Conservation (phyloP, 2,113 vertebrate genomes). For the Ochotona curzoniae region DNA sequence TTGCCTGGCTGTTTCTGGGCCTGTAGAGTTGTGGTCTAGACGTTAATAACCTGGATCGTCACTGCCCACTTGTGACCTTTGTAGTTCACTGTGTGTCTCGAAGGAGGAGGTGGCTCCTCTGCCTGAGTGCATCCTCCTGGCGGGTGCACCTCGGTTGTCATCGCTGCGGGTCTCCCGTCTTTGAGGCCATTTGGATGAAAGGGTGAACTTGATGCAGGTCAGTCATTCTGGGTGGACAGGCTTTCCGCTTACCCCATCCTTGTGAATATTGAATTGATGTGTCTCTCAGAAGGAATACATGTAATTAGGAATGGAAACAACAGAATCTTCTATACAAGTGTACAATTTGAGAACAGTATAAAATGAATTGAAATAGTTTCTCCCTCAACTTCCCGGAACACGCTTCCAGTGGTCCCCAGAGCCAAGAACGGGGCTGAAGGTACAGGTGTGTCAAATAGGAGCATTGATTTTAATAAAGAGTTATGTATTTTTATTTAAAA, state of each 20-base stretch:
- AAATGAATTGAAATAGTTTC: neutral
- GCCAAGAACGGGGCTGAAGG: slow-evolving; percentile 75
- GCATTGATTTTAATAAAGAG: neutral
- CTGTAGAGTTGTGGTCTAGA: neutral
- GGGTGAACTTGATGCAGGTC: slow-evolving; percentile 79
- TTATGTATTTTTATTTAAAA: too few relatives aligned
- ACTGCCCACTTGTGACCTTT: slow-evolving; percentile 37
- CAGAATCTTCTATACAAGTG: neutral
- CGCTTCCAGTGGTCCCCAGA: slow-evolving; percentile 77
- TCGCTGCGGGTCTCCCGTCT: slow-evolving; percentile 78
- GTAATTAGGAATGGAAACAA: slow-evolving; percentile 65
- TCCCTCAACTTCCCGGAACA: slow-evolving; percentile 44
- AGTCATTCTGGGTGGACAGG: slow-evolving; percentile 76
- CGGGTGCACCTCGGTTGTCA: slow-evolving; percentile 65
- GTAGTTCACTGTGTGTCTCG: neutral
- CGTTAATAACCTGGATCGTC: neutral
- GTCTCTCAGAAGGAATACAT: neutral
- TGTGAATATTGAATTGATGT: slow-evolving; percentile 78
- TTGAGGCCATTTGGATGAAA: slow-evolving; percentile 77
- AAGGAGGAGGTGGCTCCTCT: neutral
- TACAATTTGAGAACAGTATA: slow-evolving; percentile 15
- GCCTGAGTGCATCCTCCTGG: neutral
- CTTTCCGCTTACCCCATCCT: slow-evolving; percentile 71
- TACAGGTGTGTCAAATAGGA: neutral
- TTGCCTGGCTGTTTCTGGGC: neutral